These are phyloP conservation scores for Probaryconus sp. DNA, from an alignment of 1,140 invertebrate genomes.

Conservation along the genomic window DNA sequence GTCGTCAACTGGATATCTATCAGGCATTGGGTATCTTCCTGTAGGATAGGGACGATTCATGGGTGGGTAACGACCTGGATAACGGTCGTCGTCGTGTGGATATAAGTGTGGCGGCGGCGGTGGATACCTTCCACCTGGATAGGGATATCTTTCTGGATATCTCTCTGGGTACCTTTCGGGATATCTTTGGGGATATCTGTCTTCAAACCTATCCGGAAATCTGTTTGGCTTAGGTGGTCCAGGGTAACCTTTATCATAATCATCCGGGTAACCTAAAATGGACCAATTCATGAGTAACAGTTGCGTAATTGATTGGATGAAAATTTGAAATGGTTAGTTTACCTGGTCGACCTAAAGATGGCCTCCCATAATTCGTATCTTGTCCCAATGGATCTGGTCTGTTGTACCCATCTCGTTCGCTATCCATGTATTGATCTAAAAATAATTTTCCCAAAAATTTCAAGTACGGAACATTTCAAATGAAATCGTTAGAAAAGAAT, in stretches of 20 bases:
- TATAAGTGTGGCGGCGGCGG: conserved; percentile 65
- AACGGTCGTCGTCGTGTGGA: conserved; percentile 61
- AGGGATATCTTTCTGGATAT: conserved; percentile 71
- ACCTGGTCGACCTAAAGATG: conserved; percentile 76
- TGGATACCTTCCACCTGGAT: conserved; percentile 67
- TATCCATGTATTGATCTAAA: conserved; percentile 75
- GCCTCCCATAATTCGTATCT: conserved; percentile 78
- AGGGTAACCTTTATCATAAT: conserved; percentile 72
- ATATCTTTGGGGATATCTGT: conserved; percentile 60
- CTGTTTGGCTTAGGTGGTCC: conserved; percentile 75
- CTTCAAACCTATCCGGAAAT: conserved; percentile 75
- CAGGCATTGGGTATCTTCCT: conserved; percentile 45
- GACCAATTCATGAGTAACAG: no score
- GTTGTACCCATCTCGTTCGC: conserved; percentile 71
- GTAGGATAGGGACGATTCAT: conserved; percentile 51
- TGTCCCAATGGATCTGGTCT: conserved; percentile 79
- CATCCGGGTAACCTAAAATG: conserved; percentile 69
- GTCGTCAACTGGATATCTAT: conserved; percentile 68
- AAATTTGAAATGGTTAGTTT: conserved; percentile 21
- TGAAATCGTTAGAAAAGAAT: no score
- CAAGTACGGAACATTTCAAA: no score
- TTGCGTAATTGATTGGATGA: no score
- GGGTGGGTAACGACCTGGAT: conserved; percentile 68
- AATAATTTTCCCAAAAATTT: conserved; percentile 6
- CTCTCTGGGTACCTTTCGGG: conserved; percentile 73